Evolutionary conservation across 2,888 invertebrate species (phyloP).

Genomic region (Drosophila suboccidentalis): DNA sequence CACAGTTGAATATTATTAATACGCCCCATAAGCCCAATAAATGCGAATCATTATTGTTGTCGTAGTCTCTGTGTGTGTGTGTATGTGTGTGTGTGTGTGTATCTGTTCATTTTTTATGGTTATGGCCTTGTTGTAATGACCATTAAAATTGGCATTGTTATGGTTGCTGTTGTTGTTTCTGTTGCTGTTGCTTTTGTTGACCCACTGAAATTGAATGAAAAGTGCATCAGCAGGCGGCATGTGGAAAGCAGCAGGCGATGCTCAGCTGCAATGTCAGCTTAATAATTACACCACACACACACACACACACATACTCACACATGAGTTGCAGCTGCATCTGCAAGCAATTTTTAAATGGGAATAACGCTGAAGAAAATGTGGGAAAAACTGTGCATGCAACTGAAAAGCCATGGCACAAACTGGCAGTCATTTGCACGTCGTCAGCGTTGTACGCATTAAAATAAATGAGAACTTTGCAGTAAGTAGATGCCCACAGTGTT

Average conservation of each 20-base stretch:
- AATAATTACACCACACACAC: slow-evolving; percentile 65
- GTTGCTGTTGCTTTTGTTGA: slow-evolving; percentile 29
- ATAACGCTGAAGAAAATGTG: slow-evolving; percentile 35
- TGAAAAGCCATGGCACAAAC: slow-evolving; percentile 53
- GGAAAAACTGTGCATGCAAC: slow-evolving; percentile 37
- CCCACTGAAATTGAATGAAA: slow-evolving; percentile 49
- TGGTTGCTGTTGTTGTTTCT: slow-evolving; percentile 36
- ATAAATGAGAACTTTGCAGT: slow-evolving; percentile 78
- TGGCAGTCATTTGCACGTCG: slow-evolving; percentile 76
- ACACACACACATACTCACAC: slow-evolving; percentile 12
- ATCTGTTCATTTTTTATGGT: slow-evolving; percentile 68
- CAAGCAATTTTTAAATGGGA: slow-evolving; percentile 60
- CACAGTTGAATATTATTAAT: slow-evolving; percentile 72
- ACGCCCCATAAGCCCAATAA: slow-evolving; percentile 79
- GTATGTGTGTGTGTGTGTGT: slow-evolving; percentile 21
- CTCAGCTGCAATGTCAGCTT: slow-evolving; percentile 73
- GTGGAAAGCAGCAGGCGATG: slow-evolving; percentile 4
- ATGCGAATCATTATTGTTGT: slow-evolving; percentile 56
- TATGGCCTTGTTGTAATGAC: slow-evolving; percentile 75
- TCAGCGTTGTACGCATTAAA: slow-evolving; percentile 76
- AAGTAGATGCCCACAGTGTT: slow-evolving; percentile 53
- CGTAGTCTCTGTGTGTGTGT: slow-evolving; percentile 28
- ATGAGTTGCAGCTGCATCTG: slow-evolving; percentile 56
- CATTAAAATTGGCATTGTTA: slow-evolving; percentile 80
- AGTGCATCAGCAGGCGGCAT: slow-evolving; percentile 52